A percentile compares a stretch with the other conserved stretches of the same genome.
phyloP scores from a whole-genome alignment of 2,797 vertebrate genomes.

The Manis pentadactyla region DNA sequence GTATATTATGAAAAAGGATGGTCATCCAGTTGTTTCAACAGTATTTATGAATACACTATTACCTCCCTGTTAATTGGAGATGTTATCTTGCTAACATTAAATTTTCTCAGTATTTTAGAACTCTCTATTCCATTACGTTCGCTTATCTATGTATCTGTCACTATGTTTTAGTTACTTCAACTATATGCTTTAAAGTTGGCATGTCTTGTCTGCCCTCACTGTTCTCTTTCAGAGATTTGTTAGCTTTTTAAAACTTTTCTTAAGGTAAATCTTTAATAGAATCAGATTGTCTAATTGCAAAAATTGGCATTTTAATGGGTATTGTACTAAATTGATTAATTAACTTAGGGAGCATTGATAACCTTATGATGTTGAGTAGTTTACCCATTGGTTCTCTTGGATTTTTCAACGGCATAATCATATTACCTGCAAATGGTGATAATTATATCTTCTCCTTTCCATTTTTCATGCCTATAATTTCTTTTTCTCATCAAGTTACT shows the following conservation, averaged over 20 bases:
- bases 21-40: neutral
- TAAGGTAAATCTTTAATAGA: neutral
- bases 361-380: neutral
- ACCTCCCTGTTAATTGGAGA: neutral
- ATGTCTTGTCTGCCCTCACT: neutral
- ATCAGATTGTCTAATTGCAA: neutral
- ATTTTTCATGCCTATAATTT: neutral
- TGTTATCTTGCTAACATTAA: neutral
- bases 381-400: neutral
- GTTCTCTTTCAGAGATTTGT: neutral
- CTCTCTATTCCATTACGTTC: neutral
- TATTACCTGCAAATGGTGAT: slow-evolving; percentile 14
- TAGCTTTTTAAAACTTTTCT: neutral
- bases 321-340: slow-evolving; percentile 11
- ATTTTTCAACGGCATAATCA: neutral
- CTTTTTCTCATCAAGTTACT: slow-evolving; percentile 4
- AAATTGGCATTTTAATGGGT: neutral
- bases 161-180: neutral
- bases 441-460: neutral
- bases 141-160: neutral
- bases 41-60: neutral
- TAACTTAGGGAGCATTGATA: neutral
- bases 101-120: neutral
- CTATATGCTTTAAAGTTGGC: neutral
- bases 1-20: neutral